These are phyloP conservation scores for Microtus montanus DNA, from an alignment of 2,113 vertebrate genomes.

Conservation along the genomic window DNA sequence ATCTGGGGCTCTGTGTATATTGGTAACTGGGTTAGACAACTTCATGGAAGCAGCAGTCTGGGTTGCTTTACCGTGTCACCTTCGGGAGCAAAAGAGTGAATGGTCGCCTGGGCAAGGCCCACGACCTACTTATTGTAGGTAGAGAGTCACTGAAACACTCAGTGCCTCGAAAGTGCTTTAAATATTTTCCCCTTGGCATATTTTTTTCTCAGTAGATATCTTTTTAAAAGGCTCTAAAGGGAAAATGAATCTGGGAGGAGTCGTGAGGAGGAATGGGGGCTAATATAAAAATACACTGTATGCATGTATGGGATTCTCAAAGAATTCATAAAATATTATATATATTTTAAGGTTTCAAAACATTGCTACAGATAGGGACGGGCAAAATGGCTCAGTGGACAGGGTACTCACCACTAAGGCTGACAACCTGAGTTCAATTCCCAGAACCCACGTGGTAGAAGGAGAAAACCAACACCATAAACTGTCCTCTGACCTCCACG, in stretches of 20 bases:
- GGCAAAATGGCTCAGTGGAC: background rate
- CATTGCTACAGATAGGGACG: background rate
- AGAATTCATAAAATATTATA: background rate
- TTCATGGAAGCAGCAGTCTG: background rate
- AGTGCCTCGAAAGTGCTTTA: conserved; percentile 18
- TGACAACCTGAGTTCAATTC: too few species aligned
- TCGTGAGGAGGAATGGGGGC: background rate
- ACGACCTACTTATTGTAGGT: background rate
- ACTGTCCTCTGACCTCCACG: background rate
- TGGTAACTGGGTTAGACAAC: background rate
- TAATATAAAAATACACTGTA: background rate
- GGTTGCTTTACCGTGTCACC: background rate
- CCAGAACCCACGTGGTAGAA: background rate
- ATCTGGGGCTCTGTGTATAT: background rate
- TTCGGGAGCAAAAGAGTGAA: background rate
- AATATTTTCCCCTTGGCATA: background rate
- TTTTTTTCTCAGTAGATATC: background rate
- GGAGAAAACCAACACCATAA: background rate
- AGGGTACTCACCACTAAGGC: too few species aligned
- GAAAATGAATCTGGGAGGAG: background rate
- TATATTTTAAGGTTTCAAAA: background rate
- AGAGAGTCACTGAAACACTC: background rate
- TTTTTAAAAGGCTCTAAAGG: background rate
- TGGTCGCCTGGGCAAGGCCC: background rate
- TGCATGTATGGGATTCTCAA: background rate